Base-by-base conservation (phyloP, 2,113 vertebrate genomes). In the Chamaea fasciata region DNA sequence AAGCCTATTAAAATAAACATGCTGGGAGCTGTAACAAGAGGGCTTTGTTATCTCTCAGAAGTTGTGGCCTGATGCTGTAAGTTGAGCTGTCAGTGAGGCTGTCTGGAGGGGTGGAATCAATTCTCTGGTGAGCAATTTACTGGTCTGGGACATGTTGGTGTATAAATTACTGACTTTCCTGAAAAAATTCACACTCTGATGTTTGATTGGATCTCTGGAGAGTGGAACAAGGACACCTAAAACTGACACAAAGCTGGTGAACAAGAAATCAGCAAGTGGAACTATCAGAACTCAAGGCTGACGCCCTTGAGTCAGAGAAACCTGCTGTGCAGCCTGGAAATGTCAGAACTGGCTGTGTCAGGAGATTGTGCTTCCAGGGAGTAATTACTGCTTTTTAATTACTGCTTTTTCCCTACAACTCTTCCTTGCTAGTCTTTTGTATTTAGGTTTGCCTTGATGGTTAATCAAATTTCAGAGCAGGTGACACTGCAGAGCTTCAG, bases 371-470 rank as follows among this genome's bases (percentile, higher is more conserved):
- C 87, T 96, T 95, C 89, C 80, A 96, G 94, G 94, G 92, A 95
- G 91, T 91, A 95, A 91, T 95, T 86, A 94, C 80, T 82, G 77
- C 90, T 85, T 91, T 82, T 95, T 95, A 95, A 94, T 95, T 91
- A 93, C 85, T 62, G 69, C 80, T 94, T 89, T 88, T n/a, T 9
- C 80, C 84, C 73, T 75, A 28, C 80, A 87, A 62, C 57, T 79
- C 37, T 8, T 90, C 37, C 70, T 83, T 90, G 82, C 39, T 87
- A 30, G 60, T 85, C 81, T 91, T 70, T 50, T 42, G 47, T 65
- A 35, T 78, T 78, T 85, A 23, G 67, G 68, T 55, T 95, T 90
- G 81, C 57, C 55, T 39, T 87, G 77, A 47, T 93, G 77, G 89
- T 88, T 90, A 90, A 77, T 88, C 89, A 86, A 35, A 74, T 79